A percentile compares a stretch with the other conserved stretches of the same genome.
Conservation (phyloP, 2,888 invertebrate genomes). For the Corbicula japonica region DNA sequence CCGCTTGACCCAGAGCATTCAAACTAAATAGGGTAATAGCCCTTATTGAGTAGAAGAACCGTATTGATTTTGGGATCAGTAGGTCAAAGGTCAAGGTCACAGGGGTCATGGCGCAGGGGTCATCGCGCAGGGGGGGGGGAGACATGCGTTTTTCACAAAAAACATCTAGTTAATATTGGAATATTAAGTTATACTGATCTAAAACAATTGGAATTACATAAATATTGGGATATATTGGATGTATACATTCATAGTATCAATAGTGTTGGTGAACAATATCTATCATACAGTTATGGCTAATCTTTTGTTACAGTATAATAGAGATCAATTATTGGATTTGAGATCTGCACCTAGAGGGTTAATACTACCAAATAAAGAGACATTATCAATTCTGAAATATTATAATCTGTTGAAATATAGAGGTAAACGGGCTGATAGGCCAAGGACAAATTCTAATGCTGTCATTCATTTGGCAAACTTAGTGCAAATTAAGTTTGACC, state of each 20-base stretch:
- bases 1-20: too few species aligned
- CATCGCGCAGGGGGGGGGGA: too few species aligned
- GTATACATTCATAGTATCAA: neutral
- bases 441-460: slow-evolving; percentile 15
- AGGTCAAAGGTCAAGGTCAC: too few species aligned
- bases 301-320: neutral
- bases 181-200: neutral
- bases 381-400: slow-evolving; percentile 1
- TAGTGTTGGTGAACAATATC: slow-evolving; percentile 1
- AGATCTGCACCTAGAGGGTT: neutral
- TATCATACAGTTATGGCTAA: neutral
- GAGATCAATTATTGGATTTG: slow-evolving; percentile 8
- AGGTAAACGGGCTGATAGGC: slow-evolving; percentile 12
- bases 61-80: too few species aligned
- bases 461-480: neutral
- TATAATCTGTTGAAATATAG: slow-evolving; percentile 14
- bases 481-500: slow-evolving; percentile 3
- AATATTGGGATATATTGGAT: neutral
- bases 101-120: too few species aligned
- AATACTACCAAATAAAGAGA: slow-evolving; percentile 6
- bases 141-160: too few species aligned
- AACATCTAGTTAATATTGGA: neutral
- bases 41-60: too few species aligned
- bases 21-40: too few species aligned
- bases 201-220: neutral